phyloP scores from a whole-genome alignment of 2,888 invertebrate genomes.

The Folsomia manolachei region DNA sequence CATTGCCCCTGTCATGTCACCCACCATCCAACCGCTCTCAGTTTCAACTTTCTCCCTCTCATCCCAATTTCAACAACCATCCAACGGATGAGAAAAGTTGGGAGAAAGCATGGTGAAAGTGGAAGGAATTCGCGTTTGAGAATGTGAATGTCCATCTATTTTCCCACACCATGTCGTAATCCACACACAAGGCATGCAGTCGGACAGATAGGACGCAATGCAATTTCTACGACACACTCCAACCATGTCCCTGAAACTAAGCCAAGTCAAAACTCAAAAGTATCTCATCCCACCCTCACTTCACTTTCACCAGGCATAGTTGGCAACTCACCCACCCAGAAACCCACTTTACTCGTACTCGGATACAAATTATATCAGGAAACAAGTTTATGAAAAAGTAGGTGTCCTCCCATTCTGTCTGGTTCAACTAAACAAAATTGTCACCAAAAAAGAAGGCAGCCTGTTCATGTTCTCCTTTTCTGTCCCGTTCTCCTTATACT shows the following conservation, averaged over 20 bases:
- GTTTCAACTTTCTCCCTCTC: neutral
- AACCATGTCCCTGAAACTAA: neutral
- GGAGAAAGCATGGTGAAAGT: no score
- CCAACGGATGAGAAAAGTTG: neutral
- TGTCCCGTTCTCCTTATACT: no score
- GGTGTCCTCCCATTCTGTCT: neutral
- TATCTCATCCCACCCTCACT: neutral
- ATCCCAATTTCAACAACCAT: no score
- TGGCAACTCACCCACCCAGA: neutral
- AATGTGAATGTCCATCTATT: neutral
- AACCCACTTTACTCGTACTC: neutral
- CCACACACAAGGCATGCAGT: no score
- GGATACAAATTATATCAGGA: neutral
- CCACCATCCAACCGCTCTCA: neutral
- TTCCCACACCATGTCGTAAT: no score
- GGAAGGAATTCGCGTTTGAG: neutral
- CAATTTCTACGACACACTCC: neutral
- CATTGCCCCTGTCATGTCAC: constrained; percentile 13
- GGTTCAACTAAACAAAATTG: no score
- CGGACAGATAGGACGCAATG: no score
- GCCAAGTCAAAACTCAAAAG: neutral
- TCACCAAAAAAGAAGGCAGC: neutral
- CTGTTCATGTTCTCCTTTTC: neutral
- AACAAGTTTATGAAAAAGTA: neutral
- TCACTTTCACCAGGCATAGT: neutral